These are phyloP conservation scores for crab-eating macaque (Macaca fascicularis) DNA, from an alignment of 2,113 vertebrate species.

Conservation along the genomic window DNA sequence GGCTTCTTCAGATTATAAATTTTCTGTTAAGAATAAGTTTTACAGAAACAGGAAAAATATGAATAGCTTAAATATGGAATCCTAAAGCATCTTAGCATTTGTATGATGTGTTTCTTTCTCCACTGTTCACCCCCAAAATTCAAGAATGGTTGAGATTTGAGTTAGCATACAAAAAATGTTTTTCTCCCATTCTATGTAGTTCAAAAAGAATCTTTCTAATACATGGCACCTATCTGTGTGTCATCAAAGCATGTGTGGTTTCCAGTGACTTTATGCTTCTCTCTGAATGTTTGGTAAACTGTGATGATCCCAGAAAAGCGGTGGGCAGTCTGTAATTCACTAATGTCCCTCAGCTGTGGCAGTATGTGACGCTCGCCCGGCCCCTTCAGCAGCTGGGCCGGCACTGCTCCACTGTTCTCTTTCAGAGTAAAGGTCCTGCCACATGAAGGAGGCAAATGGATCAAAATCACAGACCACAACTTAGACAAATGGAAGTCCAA, in stretches of 20 bases:
- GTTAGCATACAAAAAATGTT: neutral
- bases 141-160: neutral
- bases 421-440: conserved; percentile 14
- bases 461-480: neutral
- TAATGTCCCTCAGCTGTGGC: conserved; percentile 12
- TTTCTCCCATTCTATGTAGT: neutral
- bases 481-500: neutral
- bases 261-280: neutral
- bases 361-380: conserved; percentile 16
- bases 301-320: conserved; percentile 59
- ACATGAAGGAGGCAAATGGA: neutral
- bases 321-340: conserved; percentile 54
- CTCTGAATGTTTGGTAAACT: conserved; percentile 27
- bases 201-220: neutral
- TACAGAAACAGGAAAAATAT: neutral
- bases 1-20: neutral
- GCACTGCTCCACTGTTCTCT: conserved; percentile 8
- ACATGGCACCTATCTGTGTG: neutral
- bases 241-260: neutral
- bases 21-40: neutral
- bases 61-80: neutral
- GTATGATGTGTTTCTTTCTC: neutral
- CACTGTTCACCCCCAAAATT: neutral
- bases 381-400: conserved; percentile 38
- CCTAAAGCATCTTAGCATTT: neutral